phyloP scores from a whole-genome alignment of 1,140 invertebrate species.

The Lasioglossum albipes region DNA sequence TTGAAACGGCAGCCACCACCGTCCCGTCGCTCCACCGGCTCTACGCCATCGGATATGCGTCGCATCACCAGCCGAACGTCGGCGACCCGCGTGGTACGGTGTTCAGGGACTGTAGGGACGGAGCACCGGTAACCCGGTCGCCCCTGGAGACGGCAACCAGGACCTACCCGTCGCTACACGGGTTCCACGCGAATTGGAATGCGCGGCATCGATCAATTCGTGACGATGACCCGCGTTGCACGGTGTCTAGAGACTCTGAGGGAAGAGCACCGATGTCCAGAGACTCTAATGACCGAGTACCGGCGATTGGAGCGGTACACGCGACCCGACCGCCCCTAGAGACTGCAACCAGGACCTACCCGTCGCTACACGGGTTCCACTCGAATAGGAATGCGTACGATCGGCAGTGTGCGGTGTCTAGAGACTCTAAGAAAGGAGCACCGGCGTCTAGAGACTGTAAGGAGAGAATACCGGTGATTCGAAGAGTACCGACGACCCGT shows the following conservation, averaged over 20 bases:
- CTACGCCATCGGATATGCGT: too few species aligned
- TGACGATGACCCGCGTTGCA: background rate
- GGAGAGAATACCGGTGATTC: background rate
- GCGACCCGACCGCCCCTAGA: background rate
- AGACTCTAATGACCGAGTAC: background rate
- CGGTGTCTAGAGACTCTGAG: background rate
- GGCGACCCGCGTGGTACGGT: too few species aligned
- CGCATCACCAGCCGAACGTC: too few species aligned
- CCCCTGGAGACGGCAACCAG: conserved; percentile 1
- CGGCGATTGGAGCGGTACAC: background rate
- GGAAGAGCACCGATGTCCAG: too few species aligned
- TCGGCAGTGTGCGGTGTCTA: too few species aligned
- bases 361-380: background rate
- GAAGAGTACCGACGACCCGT: background rate
- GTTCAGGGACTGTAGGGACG: too few species aligned
- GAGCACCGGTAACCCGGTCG: background rate
- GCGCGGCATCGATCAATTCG: background rate
- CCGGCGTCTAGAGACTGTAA: too few species aligned
- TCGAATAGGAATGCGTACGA: background rate
- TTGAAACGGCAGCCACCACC: too few species aligned
- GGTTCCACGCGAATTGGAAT: background rate
- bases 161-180: background rate
- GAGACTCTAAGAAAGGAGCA: background rate
- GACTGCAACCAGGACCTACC: background rate
- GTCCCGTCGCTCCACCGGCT: too few species aligned